Percentiles rank a stretch among this genome's conserved stretches.
Conservation (phyloP, 2,113 vertebrate species). For the Pseudolaguvia tuberculata region DNA sequence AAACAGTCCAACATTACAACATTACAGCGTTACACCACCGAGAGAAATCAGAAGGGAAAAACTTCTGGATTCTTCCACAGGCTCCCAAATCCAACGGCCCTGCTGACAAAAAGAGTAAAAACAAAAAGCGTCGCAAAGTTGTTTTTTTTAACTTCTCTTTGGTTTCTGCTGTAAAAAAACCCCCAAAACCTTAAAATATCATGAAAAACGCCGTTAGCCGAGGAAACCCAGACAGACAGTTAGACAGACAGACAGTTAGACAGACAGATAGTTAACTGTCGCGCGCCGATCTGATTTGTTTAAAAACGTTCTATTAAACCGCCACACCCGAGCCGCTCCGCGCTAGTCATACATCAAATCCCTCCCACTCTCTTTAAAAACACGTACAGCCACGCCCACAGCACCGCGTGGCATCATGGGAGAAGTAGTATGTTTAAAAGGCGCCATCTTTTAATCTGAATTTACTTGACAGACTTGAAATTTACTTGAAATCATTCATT, state of each 20-base stretch:
- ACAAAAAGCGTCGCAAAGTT: background rate
- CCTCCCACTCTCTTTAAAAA: conserved; percentile 31
- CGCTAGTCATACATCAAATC: conserved; percentile 44
- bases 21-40: no score
- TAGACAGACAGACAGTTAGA: no score
- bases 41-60: background rate
- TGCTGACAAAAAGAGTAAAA: background rate
- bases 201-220: background rate
- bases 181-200: background rate
- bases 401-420: conserved; percentile 53
- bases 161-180: background rate
- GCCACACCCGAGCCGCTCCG: conserved; percentile 61
- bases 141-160: background rate
- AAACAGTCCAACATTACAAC: conserved; percentile 7
- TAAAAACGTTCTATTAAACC: conserved; percentile 42
- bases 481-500: no score
- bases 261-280: background rate
- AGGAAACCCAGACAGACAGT: no score
- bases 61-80: background rate
- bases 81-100: no score
- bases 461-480: background rate
- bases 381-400: conserved; percentile 43
- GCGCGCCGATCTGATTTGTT: conserved; percentile 57
- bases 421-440: conserved; percentile 55
- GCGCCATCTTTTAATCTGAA: background rate